Evolutionary conservation across 2,113 vertebrate genomes (phyloP), one percentile per base, ranked within the genome.

Genomic region (Oplegnathus fasciatus): DNA sequence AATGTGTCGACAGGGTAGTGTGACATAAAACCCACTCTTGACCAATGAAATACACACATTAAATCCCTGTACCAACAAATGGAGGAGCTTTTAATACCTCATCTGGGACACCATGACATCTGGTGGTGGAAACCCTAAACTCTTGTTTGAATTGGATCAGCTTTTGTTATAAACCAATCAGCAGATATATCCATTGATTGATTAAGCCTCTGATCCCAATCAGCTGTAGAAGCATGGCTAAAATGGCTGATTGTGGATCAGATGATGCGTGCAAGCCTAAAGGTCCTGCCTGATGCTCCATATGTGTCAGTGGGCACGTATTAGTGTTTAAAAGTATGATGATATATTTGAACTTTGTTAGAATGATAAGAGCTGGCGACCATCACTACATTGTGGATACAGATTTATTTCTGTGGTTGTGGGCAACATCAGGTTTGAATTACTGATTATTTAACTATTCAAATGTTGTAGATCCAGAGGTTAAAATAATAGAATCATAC

Each of bases 91-190:
- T 40, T 1, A 46, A 3, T 2, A 10, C 40, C 9, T 15, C 46
- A 15, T 0, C 9, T 54, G 55, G 34, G 76, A 24, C 24, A 77
- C 52, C 7, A 1, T 48, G 86, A 73, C 82, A 34, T 48, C 78
- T 78, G 20, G 61, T 85, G 82, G 82, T 28, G 24, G 61, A 42
- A 32, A 6, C 46, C 46, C 4, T 48, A 48, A 48, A 48, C 5
- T 48, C 17, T 15, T 48, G 46, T 48, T 48, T 48, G 46, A 48
- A 48, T 48, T 48, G 5, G 46, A 17, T 48, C 46, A 48, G 46
- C 17, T 48, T 48, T 17, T 48, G 15, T 5, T 48, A 48, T 17
- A 48, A 48, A 4, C 46, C 46, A 48, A 2, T 48, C 15, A 18
- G 17, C 46, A 17, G 17, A 48, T 48, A 48, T 48, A 17, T 4